Evolutionary conservation across 2,888 invertebrate species (phyloP), one percentile per base, ranked within the genome.

Genomic region (Pollenia angustigena): DNA sequence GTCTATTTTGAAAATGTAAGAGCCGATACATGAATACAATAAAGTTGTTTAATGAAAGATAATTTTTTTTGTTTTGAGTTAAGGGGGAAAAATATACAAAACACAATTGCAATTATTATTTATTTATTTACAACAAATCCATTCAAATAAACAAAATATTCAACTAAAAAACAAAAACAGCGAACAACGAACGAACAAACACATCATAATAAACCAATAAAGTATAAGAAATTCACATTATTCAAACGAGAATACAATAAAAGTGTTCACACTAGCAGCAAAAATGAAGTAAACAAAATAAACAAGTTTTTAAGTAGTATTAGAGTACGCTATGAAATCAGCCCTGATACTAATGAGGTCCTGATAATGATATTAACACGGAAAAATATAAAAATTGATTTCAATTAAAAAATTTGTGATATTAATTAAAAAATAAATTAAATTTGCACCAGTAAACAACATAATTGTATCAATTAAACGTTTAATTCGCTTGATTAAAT

Each of bases 131-230:
- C 54, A 60, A 72, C 44, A 68, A 69, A 56, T 18, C 23, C 11
- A 46, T 16, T 62, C 42, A 12, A 62, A 69, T 11, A 42, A 64
- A 76, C 52, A 23, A 56, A 66, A 68, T 40, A 14, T 46, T 23
- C 0, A 23, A 16, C 42, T 1, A 14, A 44, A 42, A 56, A 48
- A 44, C 40, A 3, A 52, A 64, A 72, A 72, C 68, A 82, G n/a
- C 58, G 14, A 72, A 72, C 68, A 82, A 11, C 58, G 14, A 78
- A 54, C 58, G 9, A 74, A 82, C 62, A 69, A 50, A 68, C 56
- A 68, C 40, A 71, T 85, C 81, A 85, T 81, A 81, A 85, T 74
- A 74, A 79, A 75, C 78, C 74, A 64, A 85, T 79, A 79, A 85
- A 82, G 12, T 74, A 79, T 66, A 50, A 46, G 62, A 85, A 72